Percentiles rank a stretch among this genome's conserved stretches.
Evolutionary conservation across 2,797 vertebrate genomes (phyloP).

Genomic region (Lutjanus campechanus): DNA sequence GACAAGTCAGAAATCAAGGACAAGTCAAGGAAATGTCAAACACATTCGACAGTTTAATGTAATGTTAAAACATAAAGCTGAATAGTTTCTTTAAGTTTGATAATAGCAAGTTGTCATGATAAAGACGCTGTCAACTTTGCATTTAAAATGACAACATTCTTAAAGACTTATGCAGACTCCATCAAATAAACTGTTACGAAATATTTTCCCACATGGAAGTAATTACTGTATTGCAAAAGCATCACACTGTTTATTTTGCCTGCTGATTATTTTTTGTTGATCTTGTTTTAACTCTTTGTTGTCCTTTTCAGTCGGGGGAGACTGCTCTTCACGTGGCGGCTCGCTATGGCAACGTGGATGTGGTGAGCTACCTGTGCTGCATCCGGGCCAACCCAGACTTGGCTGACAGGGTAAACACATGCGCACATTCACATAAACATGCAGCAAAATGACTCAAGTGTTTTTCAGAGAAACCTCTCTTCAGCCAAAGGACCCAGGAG

Average conservation of each 20-base stretch:
- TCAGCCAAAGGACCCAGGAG: neutral
- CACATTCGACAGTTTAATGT: no score
- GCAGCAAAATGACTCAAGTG: rapidly evolving
- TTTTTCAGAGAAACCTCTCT: neutral
- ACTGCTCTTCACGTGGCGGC: conserved; percentile 95
- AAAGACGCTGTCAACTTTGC: no score
- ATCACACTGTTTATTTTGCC: neutral
- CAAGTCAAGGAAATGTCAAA: no score
- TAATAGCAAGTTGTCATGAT: no score
- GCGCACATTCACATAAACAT: neutral
- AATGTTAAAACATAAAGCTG: no score
- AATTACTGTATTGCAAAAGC: neutral
- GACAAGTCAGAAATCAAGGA: no score
- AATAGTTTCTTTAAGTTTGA: no score
- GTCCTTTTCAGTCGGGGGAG: conserved; percentile 91
- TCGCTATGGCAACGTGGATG: conserved; percentile 96
- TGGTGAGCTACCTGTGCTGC: conserved; percentile 94
- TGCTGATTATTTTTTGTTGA: neutral
- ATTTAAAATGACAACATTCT: no score
- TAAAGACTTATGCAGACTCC: no score
- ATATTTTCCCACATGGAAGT: neutral
- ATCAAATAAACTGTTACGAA: no score
- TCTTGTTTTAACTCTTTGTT: neutral
- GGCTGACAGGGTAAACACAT: conserved; percentile 90
- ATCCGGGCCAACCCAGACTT: conserved; percentile 93